Base-by-base conservation (phyloP, 1,140 invertebrate species). In the Sipha flava region DNA sequence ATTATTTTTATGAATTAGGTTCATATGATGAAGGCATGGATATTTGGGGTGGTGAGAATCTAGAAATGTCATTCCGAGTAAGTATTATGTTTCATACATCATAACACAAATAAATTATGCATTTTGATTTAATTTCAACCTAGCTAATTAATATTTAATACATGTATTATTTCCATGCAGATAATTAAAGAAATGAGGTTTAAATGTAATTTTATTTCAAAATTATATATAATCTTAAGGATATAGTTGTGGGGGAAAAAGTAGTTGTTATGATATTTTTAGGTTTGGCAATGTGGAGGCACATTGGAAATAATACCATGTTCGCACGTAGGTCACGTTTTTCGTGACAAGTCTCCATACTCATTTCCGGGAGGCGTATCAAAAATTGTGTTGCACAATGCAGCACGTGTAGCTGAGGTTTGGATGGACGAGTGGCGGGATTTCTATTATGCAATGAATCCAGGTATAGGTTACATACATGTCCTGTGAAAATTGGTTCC, bases 361-460 rank as follows among this genome's bases (percentile, higher is more conserved):
- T 96, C 97, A 81, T 99, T 99, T 90, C 98, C 98, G 80, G 97
- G 97, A 83, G 98, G 98, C 82, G 97, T 98, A 83, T 94, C 95
- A 84, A 96, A 95, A 87, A 94, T 97, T 86, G 95, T 99, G 84
- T 92, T 98, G 85, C 95, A 98, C 88, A 98, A 98, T 89, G 95
- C 95, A 83, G 95, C 95, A 64, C 90, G 96, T 83, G 93, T 98
- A 82, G 96, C 96, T 83, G 95, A 97, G 89, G 97, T 98, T 84
- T 98, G 96, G 97, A 93, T 98, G 93, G 96, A 98, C 90, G 94
- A 97, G 88, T 98, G 96, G 95, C 92, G 94, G 87, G 92, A 97
- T 88, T 98, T 98, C 91, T 98, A 97, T 92, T 98, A 96, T 91
- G 92, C 94, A 87, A 97, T 97, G 91, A 97, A 96, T 87, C 94